Base-by-base conservation (phyloP, 2,888 invertebrate genomes). In the Tortricodes alternella region DNA sequence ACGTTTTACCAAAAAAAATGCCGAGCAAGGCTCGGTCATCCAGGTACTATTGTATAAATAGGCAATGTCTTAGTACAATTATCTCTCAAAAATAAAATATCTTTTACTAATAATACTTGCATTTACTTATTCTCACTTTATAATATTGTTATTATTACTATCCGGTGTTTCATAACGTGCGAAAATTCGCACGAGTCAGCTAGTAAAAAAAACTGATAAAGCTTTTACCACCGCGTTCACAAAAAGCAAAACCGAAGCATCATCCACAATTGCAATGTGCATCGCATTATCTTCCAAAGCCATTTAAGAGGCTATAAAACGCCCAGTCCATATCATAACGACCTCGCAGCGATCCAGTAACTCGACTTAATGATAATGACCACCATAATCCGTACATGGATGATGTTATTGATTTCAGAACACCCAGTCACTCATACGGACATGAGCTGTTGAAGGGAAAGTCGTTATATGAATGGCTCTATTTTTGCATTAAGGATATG, bases 341-440 rank as follows among this genome's bases (percentile, higher is more conserved):
- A 44, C 49, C 43, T 52, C 43, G 19, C 13, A 11, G 11, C 35
- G 43, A 44, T 52, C 52, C 15, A 56, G 39, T 55, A 41, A 44
- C 16, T 50, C 38, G 11, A 56, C 41, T 43, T 55, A 55, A 55
- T 49, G 48, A 55, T 55, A 55, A 55, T 55, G 55, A 39, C 48
- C 11, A 35, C 27, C 44, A 44, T 56, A 56, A 56, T 32, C 39
- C 44, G 35, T 44, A 44, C 32, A 38, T 32, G 50, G 56, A 29
- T 50, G 56, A 56, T 50, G 38, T 50, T 56, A 56, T 56, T 56
- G 56, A 56, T 56, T 44, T 56, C 56, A 43, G 56, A 56, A 50
- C 37, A 44, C 29, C 49, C 35, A 21, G 43, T 44, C 15, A 24
- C 19, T 43, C 43, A 15, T 24, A 29, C 49, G 56, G 49, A 56